A percentile compares a stretch with the other conserved stretches of the same genome.
Conservation (phyloP, 2,888 invertebrate genomes). For the Aphidius colemani region DNA sequence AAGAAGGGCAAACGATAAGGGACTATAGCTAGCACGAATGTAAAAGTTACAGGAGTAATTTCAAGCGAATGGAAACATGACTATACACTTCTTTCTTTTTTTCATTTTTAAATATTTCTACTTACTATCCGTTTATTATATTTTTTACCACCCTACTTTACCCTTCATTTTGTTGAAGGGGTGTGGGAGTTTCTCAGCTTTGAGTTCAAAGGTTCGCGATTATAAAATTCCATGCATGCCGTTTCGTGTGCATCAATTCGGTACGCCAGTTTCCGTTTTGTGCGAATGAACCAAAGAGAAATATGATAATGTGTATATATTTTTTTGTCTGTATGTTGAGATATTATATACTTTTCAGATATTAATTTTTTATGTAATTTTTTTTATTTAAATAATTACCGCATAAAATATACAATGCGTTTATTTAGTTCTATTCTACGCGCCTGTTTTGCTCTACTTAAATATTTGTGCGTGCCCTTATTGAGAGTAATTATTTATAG, state of each 20-base stretch:
- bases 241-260: slow-evolving; percentile 60
- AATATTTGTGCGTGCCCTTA: too few relatives aligned
- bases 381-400: too few relatives aligned
- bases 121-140: not conserved
- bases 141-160: not conserved
- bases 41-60: slow-evolving; percentile 50
- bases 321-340: too few relatives aligned
- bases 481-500: too few relatives aligned
- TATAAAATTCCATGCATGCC: slow-evolving; percentile 59
- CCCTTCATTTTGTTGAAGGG: slow-evolving; percentile 25
- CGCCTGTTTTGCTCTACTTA: too few relatives aligned
- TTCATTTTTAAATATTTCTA: too few relatives aligned
- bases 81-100: not conserved
- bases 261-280: slow-evolving; percentile 58
- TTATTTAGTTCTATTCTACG: too few relatives aligned
- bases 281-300: slow-evolving; percentile 25
- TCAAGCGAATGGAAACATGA: slow-evolving; percentile 49
- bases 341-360: too few relatives aligned
- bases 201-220: slow-evolving; percentile 59
- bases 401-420: too few relatives aligned
- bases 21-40: slow-evolving; percentile 33
- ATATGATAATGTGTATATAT: slow-evolving; percentile 5
- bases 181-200: slow-evolving; percentile 56
- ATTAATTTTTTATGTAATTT: too few relatives aligned
- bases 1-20: not conserved